Conservation (phyloP, 2,113 vertebrate species). For the Steatornis caripensis region DNA sequence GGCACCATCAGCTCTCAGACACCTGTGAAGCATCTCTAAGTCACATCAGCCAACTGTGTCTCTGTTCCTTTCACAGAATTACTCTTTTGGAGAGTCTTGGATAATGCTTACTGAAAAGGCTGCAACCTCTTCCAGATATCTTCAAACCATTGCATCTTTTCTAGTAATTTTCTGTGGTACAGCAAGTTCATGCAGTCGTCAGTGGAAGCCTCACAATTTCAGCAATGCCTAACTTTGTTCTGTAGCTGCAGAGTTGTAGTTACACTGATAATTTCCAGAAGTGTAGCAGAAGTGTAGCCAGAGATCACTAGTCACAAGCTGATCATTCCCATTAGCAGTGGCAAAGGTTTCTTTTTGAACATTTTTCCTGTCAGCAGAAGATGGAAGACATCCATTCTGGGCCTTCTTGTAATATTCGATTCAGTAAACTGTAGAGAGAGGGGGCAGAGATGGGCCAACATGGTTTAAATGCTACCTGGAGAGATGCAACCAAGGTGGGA, state of each 20-base stretch:
- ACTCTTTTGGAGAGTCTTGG: neutral
- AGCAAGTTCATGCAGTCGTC: accelerated
- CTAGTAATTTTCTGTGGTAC: neutral
- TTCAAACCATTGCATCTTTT: neutral
- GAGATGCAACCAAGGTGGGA: neutral
- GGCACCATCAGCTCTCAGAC: accelerated
- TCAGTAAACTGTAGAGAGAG: neutral
- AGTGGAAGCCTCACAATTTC: neutral
- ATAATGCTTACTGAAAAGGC: neutral
- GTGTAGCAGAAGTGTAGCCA: too few species aligned
- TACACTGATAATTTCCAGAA: neutral
- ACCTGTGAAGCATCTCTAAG: neutral
- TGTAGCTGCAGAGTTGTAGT: neutral
- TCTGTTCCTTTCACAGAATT: neutral
- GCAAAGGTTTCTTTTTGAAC: neutral
- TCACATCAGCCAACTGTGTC: neutral
- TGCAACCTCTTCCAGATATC: neutral
- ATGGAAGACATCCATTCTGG: neutral
- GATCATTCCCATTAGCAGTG: neutral
- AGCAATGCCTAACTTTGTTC: neutral
- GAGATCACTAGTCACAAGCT: neutral
- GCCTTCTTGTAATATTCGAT: neutral
- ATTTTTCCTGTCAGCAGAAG: neutral
- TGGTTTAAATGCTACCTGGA: neutral
- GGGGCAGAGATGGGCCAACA: neutral